These are phyloP conservation scores for Sterrhoptilus dennistouni DNA, from an alignment of 2,113 vertebrate genomes.

Conservation along the genomic window DNA sequence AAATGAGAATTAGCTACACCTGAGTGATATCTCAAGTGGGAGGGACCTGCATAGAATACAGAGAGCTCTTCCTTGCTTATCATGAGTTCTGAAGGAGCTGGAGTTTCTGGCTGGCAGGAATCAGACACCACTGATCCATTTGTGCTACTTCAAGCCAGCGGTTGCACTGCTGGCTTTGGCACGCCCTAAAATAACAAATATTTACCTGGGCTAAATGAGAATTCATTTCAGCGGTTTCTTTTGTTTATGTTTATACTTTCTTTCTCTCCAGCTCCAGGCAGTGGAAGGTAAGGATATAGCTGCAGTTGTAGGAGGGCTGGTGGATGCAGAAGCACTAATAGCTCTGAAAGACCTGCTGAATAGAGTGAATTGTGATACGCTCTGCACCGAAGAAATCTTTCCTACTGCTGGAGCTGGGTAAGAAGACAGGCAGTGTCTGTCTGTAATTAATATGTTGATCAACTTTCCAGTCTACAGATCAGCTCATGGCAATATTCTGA, in stretches of 20 bases:
- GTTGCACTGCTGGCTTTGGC: neutral
- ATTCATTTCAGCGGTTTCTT: neutral
- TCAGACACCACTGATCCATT: neutral
- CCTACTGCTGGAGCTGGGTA: constrained; percentile 92
- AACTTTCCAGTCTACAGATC: neutral
- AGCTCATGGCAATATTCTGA: neutral
- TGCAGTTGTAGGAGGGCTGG: constrained; percentile 91
- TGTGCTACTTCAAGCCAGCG: neutral
- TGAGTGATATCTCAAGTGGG: neutral
- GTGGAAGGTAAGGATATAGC: constrained; percentile 84
- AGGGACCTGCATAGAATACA: neutral
- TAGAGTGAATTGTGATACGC: constrained; percentile 85
- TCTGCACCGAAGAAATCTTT: constrained; percentile 96
- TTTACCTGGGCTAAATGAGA: neutral
- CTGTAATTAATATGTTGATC: neutral
- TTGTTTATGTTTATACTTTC: neutral
- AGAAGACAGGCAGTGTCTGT: constrained; percentile 2
- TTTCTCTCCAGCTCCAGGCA: constrained; percentile 82
- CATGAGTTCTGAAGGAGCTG: neutral
- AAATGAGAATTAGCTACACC: neutral
- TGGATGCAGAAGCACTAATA: constrained; percentile 91
- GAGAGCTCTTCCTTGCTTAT: neutral
- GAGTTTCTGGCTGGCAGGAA: neutral
- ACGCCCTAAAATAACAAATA: neutral
- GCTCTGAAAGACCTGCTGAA: constrained; percentile 94